Percentiles rank a stretch among this genome's conserved stretches.
Evolutionary conservation across 2,113 vertebrate species (phyloP).

Genomic region (Nerophis ophidion): DNA sequence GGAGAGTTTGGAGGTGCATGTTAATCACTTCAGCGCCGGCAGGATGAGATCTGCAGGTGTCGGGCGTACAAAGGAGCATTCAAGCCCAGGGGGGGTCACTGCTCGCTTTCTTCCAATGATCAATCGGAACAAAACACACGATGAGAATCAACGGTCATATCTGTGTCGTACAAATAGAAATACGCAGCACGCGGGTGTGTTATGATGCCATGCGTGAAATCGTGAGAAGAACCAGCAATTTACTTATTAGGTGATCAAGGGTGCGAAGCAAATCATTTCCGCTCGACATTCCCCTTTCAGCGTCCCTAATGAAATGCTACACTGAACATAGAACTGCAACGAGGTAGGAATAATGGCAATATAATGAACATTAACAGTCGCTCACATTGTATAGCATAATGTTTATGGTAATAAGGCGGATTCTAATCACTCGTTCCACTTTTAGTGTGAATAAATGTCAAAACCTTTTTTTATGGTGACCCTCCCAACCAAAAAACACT

Average conservation of each 20-base stretch:
- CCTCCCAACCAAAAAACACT: too few relatives aligned
- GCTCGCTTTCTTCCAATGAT: slow-evolving; percentile 26
- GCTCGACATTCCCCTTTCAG: slow-evolving; percentile 19
- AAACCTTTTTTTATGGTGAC: neutral
- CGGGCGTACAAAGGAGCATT: slow-evolving; percentile 67
- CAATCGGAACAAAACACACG: slow-evolving; percentile 11
- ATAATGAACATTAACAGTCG: slow-evolving; percentile 20
- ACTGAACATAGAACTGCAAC: slow-evolving; percentile 35
- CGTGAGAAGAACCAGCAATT: neutral
- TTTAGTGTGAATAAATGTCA: too few relatives aligned
- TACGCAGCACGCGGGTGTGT: neutral
- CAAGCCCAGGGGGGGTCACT: slow-evolving; percentile 30
- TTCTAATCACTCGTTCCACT: slow-evolving; percentile 6
- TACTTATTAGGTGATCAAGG: slow-evolving; percentile 10
- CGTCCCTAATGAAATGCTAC: slow-evolving; percentile 38
- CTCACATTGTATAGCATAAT: slow-evolving; percentile 14
- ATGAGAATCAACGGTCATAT: slow-evolving; percentile 12
- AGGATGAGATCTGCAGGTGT: slow-evolving; percentile 68
- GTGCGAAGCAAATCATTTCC: slow-evolving; percentile 18
- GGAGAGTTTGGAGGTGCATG: slow-evolving; percentile 62
- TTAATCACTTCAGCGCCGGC: slow-evolving; percentile 58
- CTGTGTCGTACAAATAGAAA: neutral
- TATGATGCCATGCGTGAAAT: too few relatives aligned
- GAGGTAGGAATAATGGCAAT: slow-evolving; percentile 19
- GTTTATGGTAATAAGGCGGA: slow-evolving; percentile 3